Base-by-base conservation (phyloP, 2,888 invertebrate genomes). In the Drosophila neonasuta region DNA sequence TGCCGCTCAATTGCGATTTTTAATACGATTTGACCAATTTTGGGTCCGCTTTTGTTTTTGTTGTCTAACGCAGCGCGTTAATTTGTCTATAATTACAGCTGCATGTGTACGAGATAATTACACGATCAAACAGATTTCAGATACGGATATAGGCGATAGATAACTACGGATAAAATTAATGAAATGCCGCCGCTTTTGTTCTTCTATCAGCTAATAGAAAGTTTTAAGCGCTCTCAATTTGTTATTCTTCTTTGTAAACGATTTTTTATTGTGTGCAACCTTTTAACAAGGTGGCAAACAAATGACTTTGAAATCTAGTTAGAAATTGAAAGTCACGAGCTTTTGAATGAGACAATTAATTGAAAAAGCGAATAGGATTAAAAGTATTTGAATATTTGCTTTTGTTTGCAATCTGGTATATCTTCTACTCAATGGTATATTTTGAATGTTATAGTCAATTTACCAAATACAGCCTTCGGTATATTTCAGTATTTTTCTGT, bases 21-120 rank as follows among this genome's bases (percentile, higher is more conserved):
- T 70, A 80, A 81, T 80, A 51, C 64, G 76, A 77, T 85, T 80
- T 74, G 67, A 66, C 71, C 78, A 80, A 77, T 85, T 81, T 68
- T 51, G 67, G 29, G 30, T 11, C 6, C 24, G 36, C 5, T 36
- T 36, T 34, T 11, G 51, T 61, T 65, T 65, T 55, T 57, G 66
- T 61, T 50, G 61, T 64, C 69, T 51, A 73, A 72, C 61, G 55
- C 66, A 68, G 45, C 70, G 70, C 82, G 79, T 69, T 81, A 81
- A 81, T 81, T 81, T 82, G 82, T 54, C 67, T 78, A 67, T 78
- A 85, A 81, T 85, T 85, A 62, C 78, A 57, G 64, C 62, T 24
- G 63, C 62, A 58, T 71, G 63, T 66, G 60, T 57, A 55, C 54
- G 52, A 49, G 49, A 76, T 67, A 73, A 68, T 65, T 44, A 30